Base-by-base conservation (phyloP, 2,113 vertebrate genomes). In the Neomonachus schauinslandi region DNA sequence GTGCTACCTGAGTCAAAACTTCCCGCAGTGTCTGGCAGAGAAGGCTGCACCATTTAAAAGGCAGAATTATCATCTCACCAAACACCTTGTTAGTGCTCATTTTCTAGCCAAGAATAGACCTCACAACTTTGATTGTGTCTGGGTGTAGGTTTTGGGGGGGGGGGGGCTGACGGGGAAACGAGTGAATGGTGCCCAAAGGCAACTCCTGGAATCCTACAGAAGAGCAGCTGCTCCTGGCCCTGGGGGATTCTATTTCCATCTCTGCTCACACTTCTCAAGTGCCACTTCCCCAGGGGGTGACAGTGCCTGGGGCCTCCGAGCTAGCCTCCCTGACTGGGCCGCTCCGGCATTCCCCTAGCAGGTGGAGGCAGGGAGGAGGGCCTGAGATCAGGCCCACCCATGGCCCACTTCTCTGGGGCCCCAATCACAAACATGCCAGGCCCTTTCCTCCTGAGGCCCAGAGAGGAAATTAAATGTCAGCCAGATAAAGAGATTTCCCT, bases 381-480 rank as follows among this genome's bases (percentile, higher is more conserved):
- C 39, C 55, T 18, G 49, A 51, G 42, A 46, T 65, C 31, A 76
- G 83, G 49, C 46, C 39, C 61, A 49, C 61, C 85, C 46, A 28
- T 0, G 0, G 57, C 28, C 69, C 33, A 18, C 59, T 69, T 71
- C 86, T 69, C 28, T 2, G 10, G 61, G 28, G n/a, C 39, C n/a
- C 51, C 26, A 51, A 22, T 81, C 24, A 59, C 42, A 59, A 33
- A 24, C 63, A 5, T 1, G 7, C 39, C 92, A 81, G 71, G 57
- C 63, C 87, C 71, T 49, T 97, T 94, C 87, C 94, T 93, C 87
- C 10, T 0, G 76, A 72, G 59, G 53, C 51, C 80, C 51, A 1
- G 72, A 92, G 71, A 94, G 94, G 96, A 97, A 98, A 98, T 95
- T 76, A 95, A 97, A 85, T 9, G 19, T 87, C 95, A 96, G 71